Evolutionary conservation across 2,797 vertebrate species (phyloP), one percentile per base, ranked within the genome.

Genomic region (Hydrophis major): DNA sequence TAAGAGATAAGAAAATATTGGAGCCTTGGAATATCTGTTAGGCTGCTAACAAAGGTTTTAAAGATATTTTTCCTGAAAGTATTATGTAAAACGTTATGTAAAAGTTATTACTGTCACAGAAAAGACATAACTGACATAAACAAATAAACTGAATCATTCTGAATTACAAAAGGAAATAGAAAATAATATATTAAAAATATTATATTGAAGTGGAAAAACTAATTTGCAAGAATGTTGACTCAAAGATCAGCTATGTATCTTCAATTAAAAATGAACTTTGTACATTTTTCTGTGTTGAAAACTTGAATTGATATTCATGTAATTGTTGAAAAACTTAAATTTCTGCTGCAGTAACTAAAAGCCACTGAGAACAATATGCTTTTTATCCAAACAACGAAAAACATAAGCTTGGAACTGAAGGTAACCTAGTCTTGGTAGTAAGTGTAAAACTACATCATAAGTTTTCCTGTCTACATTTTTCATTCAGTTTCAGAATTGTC

Each of bases 81-180:
- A 91, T 93, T 74, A 69, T 94, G 37, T 3, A 91, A 66, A 94
- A 90, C 91, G 0, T 11, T 83, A 86, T 94, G 57, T 66, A 92
- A 90, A 60, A 93, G 94, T 91, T 93, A 92, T 59, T 74, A 95
- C 92, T 90, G 93, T 32, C 42, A 89, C 91, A 96, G 91, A 94
- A 92, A 93, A 96, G 93, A 92, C 93, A 90, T 94, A 94, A 95
- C 88, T 66, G 78, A 25, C 61, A 78, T 69, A 91, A 74, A 89
- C 55, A 78, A 92, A 92, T 86, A 92, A 8, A 22, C 7, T 32
- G 50, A 66, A 53, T 91, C 55, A 60, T 37, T 88, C 47, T 78
- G 20, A 88, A 69, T 96, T 95, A 93, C 93, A 95, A 95, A 96
- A 94, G 88, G 92, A 96, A 47, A 47, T 92, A 53, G n/a, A 92